Conservation (phyloP, 2,888 invertebrate genomes). For the Euplexia lucipara region DNA sequence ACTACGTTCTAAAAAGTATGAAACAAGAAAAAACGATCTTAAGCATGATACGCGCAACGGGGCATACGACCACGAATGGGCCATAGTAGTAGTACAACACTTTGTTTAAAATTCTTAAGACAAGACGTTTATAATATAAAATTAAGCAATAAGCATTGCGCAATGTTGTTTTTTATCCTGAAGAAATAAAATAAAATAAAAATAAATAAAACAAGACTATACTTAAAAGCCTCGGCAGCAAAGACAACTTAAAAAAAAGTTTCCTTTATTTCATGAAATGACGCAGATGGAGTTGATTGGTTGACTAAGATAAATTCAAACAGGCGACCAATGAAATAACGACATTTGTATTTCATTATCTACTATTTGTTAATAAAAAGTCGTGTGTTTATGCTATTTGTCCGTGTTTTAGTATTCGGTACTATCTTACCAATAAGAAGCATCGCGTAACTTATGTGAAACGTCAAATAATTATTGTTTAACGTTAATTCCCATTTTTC, state of each 20-base stretch:
- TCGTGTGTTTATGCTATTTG: constrained; percentile 80
- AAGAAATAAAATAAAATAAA: no score
- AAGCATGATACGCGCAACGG: no score
- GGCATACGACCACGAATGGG: no score
- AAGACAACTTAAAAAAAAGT: background rate
- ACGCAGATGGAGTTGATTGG: constrained; percentile 15
- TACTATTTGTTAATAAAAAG: constrained; percentile 76
- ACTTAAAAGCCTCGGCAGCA: no score
- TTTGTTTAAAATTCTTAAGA: no score
- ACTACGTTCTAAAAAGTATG: no score
- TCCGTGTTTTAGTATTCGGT: rapidly evolving
- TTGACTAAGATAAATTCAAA: rapidly evolving
- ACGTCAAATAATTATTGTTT: constrained; percentile 40
- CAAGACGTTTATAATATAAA: no score
- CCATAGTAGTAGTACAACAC: no score
- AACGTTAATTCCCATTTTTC: constrained; percentile 4
- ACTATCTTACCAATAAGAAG: constrained; percentile 37
- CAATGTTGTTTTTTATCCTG: no score
- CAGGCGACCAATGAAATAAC: constrained; percentile 74
- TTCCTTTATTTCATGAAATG: background rate
- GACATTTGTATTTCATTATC: constrained; percentile 82
- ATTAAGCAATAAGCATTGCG: no score
- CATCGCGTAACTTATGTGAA: constrained; percentile 14
- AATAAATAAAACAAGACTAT: no score
- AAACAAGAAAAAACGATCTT: no score